Evolutionary conservation across 2,797 vertebrate genomes (phyloP), one percentile per base, ranked within the genome.

Genomic region (Sebastes paucispinis): DNA sequence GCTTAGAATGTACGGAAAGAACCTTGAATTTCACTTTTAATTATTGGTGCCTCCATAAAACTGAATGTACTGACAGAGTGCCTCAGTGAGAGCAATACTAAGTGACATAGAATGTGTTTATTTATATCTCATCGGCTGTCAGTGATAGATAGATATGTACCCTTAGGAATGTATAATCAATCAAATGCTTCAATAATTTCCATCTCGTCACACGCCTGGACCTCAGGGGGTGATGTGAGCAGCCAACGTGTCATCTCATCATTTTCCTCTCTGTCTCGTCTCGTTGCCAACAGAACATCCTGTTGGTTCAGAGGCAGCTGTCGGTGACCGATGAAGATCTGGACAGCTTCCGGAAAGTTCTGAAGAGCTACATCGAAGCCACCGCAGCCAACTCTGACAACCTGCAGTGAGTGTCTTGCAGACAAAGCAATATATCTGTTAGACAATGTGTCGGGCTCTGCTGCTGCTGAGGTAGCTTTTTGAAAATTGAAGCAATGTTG

Each of bases 261-360:
- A 60, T 27, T 47, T 22, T 29, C 74, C 55, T 72, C 64, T 36
- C 32, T 8, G 13, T 27, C 0, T 54, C 2, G 70, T 84, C 52
- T 87, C 34, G 69, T 76, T 88, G 88, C 87, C 50, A 6, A 63
- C 94, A 99, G 98, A 97, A 97, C 92, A 97, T 99, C 92, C 95
- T 99, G 82, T 95, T 99, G 93, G 97, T 97, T 8, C 98, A 99
- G 94, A 96, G 97, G 90, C 97, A 98, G 94, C 96, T 99, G 92
- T 95, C 94, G 0, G 97, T 98, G 93, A 92, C 89, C 0, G 95
- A 95, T 12, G 93, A 89, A 2, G 80, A 96, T 87, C 69, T 97
- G 14, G 96, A 97, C 80, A 94, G 96, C 80, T 98, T 99, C 80
- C 95, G 88, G 73, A 96, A 95, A 82, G 95, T 97, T 12, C 94